Evolutionary conservation across 2,113 vertebrate genomes (phyloP), one percentile per base, ranked within the genome.

Genomic region (Megaleporinus macrocephalus): DNA sequence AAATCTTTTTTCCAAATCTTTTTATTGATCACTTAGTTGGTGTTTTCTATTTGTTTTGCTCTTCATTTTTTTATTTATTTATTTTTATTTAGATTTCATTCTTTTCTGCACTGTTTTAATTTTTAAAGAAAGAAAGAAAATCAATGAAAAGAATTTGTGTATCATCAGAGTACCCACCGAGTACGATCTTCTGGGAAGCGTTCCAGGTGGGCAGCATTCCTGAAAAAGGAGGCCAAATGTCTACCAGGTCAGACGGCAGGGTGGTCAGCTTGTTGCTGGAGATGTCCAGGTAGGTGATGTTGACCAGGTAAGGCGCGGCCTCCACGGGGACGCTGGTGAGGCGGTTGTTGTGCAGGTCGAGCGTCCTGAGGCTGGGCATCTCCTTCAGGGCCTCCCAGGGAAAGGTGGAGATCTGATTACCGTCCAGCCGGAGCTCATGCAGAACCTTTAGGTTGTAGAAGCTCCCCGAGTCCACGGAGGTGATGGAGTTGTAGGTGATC

Each of bases 381-480:
- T 99, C 96, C 30, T 89, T 91, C 74, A 99, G 94, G 0, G 96
- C 96, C 68, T 95, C 95, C 98, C 98, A 99, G 26, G 97, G 97
- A 82, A 99, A 99, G 30, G 92, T 77, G 0, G 93, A 92, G 78
- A 99, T 94, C 83, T 95, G 89, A 86, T 99, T 99, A 61, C 98
- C 97, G 83, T 96, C 96, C 89, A 99, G 89, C 27, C 97, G 94
- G 36, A 99, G 83, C 87, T 99, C 98, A 0, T 98, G 97, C 36
- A 99, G 93, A 29, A 93, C 94, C 85, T 95, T 97, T 6, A 99
- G 93, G 87, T 99, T 99, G 90, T 99, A 99, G 91, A 99, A 98
- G 86, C 96, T 95, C 76, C 93, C 92, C 22, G 91, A 82, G 66
- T 99, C 96, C 66, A 99, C 90, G 5, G 90, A 95, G 55, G 87